A percentile compares a stretch with the other conserved stretches of the same genome.
Conservation (phyloP, 2,113 vertebrate species). For the Alligator mississippiensis region DNA sequence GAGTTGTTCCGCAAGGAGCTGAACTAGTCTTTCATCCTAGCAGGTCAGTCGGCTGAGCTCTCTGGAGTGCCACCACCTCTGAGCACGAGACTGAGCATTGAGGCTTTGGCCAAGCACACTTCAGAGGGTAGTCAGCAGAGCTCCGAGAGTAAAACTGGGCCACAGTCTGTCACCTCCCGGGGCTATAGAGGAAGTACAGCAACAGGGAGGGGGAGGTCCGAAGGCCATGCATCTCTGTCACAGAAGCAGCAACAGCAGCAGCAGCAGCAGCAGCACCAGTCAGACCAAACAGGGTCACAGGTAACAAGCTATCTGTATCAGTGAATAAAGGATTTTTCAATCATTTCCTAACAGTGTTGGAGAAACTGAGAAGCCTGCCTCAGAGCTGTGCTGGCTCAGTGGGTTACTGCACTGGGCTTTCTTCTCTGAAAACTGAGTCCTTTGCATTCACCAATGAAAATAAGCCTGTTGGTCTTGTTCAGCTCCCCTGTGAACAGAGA, state of each 20-base stretch:
- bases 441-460: not conserved
- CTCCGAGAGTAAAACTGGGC: not conserved
- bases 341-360: not conserved
- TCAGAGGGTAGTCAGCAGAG: constrained; percentile 42
- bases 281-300: constrained; percentile 11
- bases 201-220: not conserved
- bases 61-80: not conserved
- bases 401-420: not conserved
- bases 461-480: not conserved
- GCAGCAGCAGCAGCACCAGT: constrained; percentile 45
- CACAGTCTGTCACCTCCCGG: not conserved
- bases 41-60: not conserved
- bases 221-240: not conserved
- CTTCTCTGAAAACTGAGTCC: not conserved
- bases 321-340: not conserved
- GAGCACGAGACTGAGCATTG: constrained; percentile 11
- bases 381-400: not conserved
- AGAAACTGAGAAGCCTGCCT: not conserved
- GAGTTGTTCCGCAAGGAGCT: not conserved
- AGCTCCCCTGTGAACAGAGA: not conserved
- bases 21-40: not conserved
- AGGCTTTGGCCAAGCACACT: constrained; percentile 68
- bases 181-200: not conserved
- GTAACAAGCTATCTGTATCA: constrained; percentile 18
- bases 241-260: constrained; percentile 65